phyloP scores from a whole-genome alignment of 2,888 invertebrate species.

The Antheraea assamensis region DNA sequence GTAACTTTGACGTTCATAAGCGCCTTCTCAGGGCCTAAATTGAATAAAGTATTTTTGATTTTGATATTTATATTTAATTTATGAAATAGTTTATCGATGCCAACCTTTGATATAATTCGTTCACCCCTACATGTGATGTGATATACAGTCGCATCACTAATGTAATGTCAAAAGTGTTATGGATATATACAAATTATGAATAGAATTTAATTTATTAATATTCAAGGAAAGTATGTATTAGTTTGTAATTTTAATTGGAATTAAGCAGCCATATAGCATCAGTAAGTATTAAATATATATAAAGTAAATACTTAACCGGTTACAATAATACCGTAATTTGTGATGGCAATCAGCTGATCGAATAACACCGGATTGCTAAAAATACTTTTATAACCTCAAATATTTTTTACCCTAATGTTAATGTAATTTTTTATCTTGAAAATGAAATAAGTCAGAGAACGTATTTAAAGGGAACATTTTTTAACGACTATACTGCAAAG shows the following conservation, averaged over 20 bases:
- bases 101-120: no score
- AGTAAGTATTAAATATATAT: neutral
- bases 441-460: neutral
- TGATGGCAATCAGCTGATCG: conserved; percentile 10
- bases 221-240: neutral
- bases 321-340: neutral
- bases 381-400: neutral
- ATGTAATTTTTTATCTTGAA: no score
- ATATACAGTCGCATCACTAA: neutral
- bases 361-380: neutral
- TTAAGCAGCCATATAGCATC: neutral
- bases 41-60: no score
- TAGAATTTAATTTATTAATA: neutral
- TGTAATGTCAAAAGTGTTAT: neutral
- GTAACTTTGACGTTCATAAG: no score
- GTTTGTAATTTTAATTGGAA: neutral
- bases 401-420: neutral
- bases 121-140: no score
- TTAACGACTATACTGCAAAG: neutral
- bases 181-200: neutral
- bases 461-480: neutral
- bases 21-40: no score
- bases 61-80: no score
- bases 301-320: neutral
- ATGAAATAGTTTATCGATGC: no score